Conservation (phyloP, 2,113 vertebrate species). For the Pachycephala philippinensis region DNA sequence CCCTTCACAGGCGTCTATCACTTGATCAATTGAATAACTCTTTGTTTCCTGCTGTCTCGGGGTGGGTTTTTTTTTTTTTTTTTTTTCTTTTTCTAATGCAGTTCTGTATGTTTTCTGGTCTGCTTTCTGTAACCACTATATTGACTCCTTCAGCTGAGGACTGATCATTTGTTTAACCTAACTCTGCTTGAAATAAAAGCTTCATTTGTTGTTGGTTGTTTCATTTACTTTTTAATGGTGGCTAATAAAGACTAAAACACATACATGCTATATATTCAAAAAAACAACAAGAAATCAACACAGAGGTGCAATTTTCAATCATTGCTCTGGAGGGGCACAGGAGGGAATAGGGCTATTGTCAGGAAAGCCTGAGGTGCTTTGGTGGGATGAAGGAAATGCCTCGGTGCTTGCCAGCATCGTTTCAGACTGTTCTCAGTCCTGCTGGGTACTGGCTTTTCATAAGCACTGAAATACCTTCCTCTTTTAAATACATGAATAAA, state of each 20-base stretch:
- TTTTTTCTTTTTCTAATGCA: background rate
- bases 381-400: background rate
- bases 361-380: background rate
- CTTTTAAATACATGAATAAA: slow-evolving; percentile 36
- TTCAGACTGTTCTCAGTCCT: slow-evolving; percentile 19
- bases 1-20: slow-evolving; percentile 7
- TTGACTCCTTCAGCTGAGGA: slow-evolving; percentile 19
- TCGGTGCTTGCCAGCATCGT: background rate
- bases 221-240: slow-evolving; percentile 34
- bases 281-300: background rate
- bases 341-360: slow-evolving; percentile 22
- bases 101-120: slow-evolving; percentile 22
- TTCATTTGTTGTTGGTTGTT: slow-evolving; percentile 39
- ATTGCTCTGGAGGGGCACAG: background rate
- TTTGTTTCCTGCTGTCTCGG: background rate
- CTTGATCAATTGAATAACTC: slow-evolving; percentile 46
- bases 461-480: slow-evolving; percentile 12
- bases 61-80: background rate
- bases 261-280: background rate
- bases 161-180: slow-evolving; percentile 34
- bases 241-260: slow-evolving; percentile 26
- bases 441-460: background rate
- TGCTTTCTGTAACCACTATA: slow-evolving; percentile 24
- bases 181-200: slow-evolving; percentile 30
- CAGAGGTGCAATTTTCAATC: slow-evolving; percentile 17